Evolutionary conservation across 1,140 invertebrate species (phyloP).

Genomic region (Drosophila nasuta): DNA sequence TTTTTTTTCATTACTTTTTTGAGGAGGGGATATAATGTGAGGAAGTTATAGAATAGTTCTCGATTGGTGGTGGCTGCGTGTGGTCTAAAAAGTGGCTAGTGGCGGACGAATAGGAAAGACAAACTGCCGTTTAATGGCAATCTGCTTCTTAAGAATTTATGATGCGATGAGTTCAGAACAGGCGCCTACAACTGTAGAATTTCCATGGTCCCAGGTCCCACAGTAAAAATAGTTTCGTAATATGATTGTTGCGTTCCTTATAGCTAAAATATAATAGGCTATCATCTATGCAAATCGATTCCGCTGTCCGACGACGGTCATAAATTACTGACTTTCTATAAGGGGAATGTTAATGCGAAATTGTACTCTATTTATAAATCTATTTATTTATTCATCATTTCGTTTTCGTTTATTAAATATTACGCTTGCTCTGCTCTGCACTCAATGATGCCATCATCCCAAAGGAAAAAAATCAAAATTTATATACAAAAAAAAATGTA

Average conservation of each 20-base stretch:
- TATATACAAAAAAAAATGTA: slow-evolving; percentile 20
- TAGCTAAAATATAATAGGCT: slow-evolving; percentile 23
- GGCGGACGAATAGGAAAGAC: slow-evolving; percentile 40
- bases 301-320: slow-evolving; percentile 26
- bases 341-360: slow-evolving; percentile 10
- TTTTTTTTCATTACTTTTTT: slow-evolving; percentile 26
- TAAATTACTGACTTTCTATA: slow-evolving; percentile 60
- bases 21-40: slow-evolving; percentile 35
- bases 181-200: slow-evolving; percentile 32
- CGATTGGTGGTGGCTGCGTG: slow-evolving; percentile 51
- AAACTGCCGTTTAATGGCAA: background rate
- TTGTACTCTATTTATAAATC: slow-evolving; percentile 37
- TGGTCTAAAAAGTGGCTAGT: slow-evolving; percentile 48
- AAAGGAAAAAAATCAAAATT: slow-evolving; percentile 35
- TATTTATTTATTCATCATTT: slow-evolving; percentile 14
- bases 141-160: slow-evolving; percentile 16
- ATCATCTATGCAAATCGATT: slow-evolving; percentile 31
- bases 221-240: slow-evolving; percentile 1
- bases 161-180: slow-evolving; percentile 48
- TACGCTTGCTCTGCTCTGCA: slow-evolving; percentile 65
- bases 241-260: slow-evolving; percentile 26
- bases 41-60: slow-evolving; percentile 27
- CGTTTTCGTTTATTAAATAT: slow-evolving; percentile 35
- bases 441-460: slow-evolving; percentile 75
- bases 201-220: slow-evolving; percentile 2